These are phyloP conservation scores for Mesocentrotus franciscanus DNA, from an alignment of 53 echinoderm and acorn worm genomes.

Conservation along the genomic window DNA sequence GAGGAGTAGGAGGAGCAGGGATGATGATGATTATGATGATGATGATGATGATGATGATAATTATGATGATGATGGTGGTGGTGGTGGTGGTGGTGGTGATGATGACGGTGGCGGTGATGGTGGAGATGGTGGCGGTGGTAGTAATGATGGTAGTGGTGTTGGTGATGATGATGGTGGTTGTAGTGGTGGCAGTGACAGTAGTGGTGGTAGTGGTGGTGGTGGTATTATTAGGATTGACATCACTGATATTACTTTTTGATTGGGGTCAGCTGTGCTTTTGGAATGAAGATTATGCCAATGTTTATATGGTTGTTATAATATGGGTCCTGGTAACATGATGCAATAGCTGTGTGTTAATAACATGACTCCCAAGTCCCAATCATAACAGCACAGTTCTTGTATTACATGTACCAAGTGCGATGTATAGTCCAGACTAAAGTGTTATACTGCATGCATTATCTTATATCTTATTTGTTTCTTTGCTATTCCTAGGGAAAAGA, in stretches of 20 bases:
- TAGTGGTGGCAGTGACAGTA: not conserved
- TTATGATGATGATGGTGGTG: constrained; percentile 54
- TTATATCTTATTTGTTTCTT: not conserved
- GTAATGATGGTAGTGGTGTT: constrained; percentile 62
- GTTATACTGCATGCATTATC: too few relatives aligned
- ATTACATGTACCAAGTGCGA: too few relatives aligned
- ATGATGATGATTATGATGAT: constrained; percentile 52
- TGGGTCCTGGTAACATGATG: not conserved
- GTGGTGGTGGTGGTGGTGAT: constrained; percentile 51
- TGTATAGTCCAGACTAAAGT: too few relatives aligned
- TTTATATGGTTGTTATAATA: not conserved
- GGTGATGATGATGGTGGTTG: constrained; percentile 34
- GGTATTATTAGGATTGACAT: not conserved
- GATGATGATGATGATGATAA: constrained; percentile 47
- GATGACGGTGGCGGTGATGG: constrained; percentile 64
- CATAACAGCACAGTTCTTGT: too few relatives aligned
- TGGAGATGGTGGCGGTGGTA: too few relatives aligned
- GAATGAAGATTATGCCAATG: not conserved
- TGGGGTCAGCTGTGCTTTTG: not conserved
- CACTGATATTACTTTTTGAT: not conserved
- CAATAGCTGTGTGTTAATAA: too few relatives aligned
- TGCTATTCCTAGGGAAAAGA: constrained; percentile 87
- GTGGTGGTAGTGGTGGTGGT: not conserved
- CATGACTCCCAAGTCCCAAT: too few relatives aligned
- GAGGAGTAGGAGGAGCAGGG: not conserved